Base-by-base conservation (phyloP, 2,113 vertebrate species). In the Lichenostomus cassidix region DNA sequence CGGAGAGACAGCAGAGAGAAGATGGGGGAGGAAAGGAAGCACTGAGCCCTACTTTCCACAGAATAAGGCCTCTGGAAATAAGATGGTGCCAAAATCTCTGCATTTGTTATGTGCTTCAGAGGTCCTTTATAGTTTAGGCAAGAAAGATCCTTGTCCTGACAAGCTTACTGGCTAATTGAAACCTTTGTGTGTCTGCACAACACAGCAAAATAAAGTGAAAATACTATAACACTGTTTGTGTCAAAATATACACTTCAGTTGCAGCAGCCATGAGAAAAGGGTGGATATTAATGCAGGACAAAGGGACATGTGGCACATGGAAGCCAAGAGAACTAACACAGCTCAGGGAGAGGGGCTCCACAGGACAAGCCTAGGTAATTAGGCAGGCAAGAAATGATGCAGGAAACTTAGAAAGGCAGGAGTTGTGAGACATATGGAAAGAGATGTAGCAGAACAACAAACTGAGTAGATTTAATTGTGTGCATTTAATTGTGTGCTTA, bases 21-120 rank as follows among this genome's bases (percentile, higher is more conserved):
- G 18, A 55, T 3, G 7, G 13, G 31, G 69, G 62, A 91, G 62
- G 52, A 94, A 37, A 79, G 50, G 77, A 92, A 94, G 78, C 58
- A 23, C 8, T 62, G 65, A 88, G 24, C 39, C 91, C 62, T 83
- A 23, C 39, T 91, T 94, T 80, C 67, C 63, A 86, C 63, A 91
- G 55, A 90, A 90, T 31, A 86, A 77, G 47, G 44, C 79, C 59
- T 80, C 68, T 94, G 92, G 78, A 96, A 95, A 83, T 63, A 77
- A 70, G 59, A 80, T 17, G 13, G 17, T 76, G 75, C 55, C 82
- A 92, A 68, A 95, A 94, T 89, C 75, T 88, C 79, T 65, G 16
- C 47, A 53, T 65, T 79, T 95, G 41, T 79, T 80, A n/a, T 50
- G 28, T 64, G 52, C 55, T 87, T 81, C 33, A 87, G 87, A 89